These are phyloP conservation scores for Agrochola macilenta DNA, from an alignment of 2,888 invertebrate species.

Conservation along the genomic window DNA sequence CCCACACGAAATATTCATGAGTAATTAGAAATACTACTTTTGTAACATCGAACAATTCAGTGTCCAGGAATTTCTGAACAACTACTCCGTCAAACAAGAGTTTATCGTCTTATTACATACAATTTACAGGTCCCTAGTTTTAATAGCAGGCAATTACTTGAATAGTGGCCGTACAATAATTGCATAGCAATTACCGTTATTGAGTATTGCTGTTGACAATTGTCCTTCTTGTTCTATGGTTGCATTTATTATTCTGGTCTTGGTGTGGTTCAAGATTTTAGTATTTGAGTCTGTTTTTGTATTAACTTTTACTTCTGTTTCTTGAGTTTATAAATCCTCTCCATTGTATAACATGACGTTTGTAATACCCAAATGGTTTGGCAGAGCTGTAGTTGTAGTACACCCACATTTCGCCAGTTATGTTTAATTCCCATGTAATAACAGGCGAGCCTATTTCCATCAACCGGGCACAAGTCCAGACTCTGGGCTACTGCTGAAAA, in stretches of 20 bases:
- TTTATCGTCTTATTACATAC: constrained; percentile 50
- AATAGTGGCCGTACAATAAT: constrained; percentile 66
- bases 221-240: constrained; percentile 64
- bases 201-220: constrained; percentile 70
- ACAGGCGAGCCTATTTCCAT: too few relatives aligned
- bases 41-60: constrained; percentile 5
- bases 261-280: constrained; percentile 57
- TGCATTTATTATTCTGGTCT: constrained; percentile 67
- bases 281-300: neutral
- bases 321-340: neutral
- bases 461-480: too few relatives aligned
- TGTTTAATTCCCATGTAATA: too few relatives aligned
- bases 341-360: neutral
- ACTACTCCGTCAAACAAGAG: constrained; percentile 37
- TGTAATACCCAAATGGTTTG: too few relatives aligned
- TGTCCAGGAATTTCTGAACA: constrained; percentile 43
- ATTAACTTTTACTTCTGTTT: neutral
- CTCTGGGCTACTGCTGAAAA: too few relatives aligned
- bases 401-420: too few relatives aligned
- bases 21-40: constrained; percentile 29
- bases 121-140: constrained; percentile 54
- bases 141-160: constrained; percentile 69
- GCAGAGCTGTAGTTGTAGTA: too few relatives aligned
- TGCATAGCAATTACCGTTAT: constrained; percentile 69
- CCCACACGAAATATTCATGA: constrained; percentile 54